A percentile compares a stretch with the other conserved stretches of the same genome.
phyloP scores from a whole-genome alignment of 2,888 invertebrate species.

The Sarcophaga rosellei region DNA sequence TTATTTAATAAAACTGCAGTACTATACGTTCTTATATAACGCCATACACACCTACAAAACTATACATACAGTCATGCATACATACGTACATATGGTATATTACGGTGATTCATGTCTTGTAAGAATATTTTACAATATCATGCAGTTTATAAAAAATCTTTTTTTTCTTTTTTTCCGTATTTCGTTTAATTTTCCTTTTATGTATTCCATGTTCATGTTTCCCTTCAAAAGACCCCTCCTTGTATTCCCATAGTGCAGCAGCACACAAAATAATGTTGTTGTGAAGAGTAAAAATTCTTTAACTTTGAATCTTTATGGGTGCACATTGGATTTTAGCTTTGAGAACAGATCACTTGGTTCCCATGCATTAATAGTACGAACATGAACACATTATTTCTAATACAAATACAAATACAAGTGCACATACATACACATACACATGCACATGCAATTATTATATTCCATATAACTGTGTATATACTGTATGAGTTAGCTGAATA shows the following conservation, averaged over 20 bases:
- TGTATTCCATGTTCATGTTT: too few species aligned
- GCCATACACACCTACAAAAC: too few species aligned
- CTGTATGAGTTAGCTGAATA: too few species aligned
- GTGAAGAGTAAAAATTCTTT: neutral
- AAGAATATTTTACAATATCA: neutral
- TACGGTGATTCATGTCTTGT: neutral
- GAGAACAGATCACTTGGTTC: conserved; percentile 26
- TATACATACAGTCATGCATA: neutral
- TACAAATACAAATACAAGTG: neutral
- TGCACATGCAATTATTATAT: neutral
- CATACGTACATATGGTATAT: neutral
- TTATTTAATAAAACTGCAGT: conserved; percentile 36
- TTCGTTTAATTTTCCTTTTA: too few species aligned
- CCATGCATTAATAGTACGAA: neutral
- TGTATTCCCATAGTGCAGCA: neutral
- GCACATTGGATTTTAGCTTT: conserved; percentile 32
- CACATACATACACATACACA: neutral
- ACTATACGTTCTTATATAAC: neutral
- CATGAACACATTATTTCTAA: conserved; percentile 4
- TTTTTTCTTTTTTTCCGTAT: conserved; percentile 2
- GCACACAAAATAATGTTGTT: neutral
- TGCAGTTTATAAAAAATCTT: conserved; percentile 15
- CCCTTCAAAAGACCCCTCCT: neutral
- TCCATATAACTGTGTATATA: neutral
- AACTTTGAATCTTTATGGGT: conserved; percentile 14